Evolutionary conservation across 2,797 vertebrate species (phyloP).

Genomic region (Delichon dasypus): DNA sequence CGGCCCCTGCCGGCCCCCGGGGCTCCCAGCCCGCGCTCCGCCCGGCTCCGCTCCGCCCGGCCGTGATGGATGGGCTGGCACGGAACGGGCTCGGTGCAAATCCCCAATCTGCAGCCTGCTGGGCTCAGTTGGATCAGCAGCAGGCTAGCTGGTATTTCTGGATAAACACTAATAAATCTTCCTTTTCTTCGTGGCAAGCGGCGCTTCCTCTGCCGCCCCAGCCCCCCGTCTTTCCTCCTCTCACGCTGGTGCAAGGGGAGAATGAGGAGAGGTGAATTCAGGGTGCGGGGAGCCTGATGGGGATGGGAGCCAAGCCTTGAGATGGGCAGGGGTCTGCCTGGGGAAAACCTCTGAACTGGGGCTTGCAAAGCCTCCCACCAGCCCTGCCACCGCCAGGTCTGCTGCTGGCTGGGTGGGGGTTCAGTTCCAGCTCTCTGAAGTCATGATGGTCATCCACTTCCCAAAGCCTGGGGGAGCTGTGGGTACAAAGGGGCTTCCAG

Average conservation of each 20-base stretch:
- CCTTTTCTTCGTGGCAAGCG: slow-evolving; percentile 41
- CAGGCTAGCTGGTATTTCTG: slow-evolving; percentile 72
- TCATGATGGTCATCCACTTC: not conserved
- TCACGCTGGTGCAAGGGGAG: not conserved
- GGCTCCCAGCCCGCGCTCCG: not conserved
- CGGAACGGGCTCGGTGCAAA: slow-evolving; percentile 52
- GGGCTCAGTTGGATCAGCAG: slow-evolving; percentile 73
- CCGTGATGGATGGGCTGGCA: slow-evolving; percentile 60
- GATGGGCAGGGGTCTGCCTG: not conserved
- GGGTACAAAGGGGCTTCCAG: not conserved
- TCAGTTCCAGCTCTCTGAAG: not conserved
- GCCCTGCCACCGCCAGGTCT: not conserved
- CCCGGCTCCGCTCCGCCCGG: not conserved
- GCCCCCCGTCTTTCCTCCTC: not conserved
- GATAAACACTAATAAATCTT: slow-evolving; percentile 78
- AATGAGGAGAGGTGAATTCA: not conserved
- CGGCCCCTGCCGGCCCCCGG: not conserved
- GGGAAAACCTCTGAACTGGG: not conserved
- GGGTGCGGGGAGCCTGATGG: rapidly evolving
- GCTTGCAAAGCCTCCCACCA: not conserved
- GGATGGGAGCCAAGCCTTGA: not conserved
- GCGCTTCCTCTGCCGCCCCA: slow-evolving; percentile 28
- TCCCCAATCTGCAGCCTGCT: slow-evolving; percentile 71
- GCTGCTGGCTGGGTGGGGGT: not conserved
- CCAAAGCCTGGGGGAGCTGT: not conserved